Percentiles rank a stretch among this genome's conserved stretches.
Evolutionary conservation across 2,797 vertebrate genomes (phyloP).

Genomic region (Sandelia bainsii): DNA sequence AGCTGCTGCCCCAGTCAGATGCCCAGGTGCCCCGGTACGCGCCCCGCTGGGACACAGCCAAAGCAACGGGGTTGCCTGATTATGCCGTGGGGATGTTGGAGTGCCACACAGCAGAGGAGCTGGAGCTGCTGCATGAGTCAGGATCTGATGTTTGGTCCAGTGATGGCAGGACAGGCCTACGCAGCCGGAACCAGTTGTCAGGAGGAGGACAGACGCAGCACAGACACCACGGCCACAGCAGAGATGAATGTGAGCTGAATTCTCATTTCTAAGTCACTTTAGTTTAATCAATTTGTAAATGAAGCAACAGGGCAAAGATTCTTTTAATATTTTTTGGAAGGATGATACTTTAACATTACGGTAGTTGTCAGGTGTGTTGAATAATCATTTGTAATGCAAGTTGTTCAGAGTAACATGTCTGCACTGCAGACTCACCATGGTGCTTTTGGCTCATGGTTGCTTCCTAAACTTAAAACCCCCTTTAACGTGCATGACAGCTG

Average conservation of each 20-base stretch:
- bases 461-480: too few relatives aligned
- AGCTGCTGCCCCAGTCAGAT: constrained; percentile 89
- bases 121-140: constrained; percentile 83
- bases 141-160: constrained; percentile 80
- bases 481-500: too few relatives aligned
- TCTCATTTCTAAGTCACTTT: neutral
- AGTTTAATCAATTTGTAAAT: neutral
- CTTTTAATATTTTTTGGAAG: neutral
- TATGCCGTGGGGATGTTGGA: constrained; percentile 83
- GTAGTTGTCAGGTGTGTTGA: too few relatives aligned
- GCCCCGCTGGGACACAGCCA: constrained; percentile 87
- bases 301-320: neutral
- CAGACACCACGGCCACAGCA: constrained; percentile 78
- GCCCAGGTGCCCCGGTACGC: constrained; percentile 94
- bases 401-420: neutral
- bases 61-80: constrained; percentile 71
- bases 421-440: too few relatives aligned
- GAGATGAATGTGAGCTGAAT: constrained; percentile 90
- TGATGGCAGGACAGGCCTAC: constrained; percentile 76
- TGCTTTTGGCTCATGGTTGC: too few relatives aligned
- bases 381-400: too few relatives aligned
- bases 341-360: neutral
- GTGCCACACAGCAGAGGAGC: constrained; percentile 80
- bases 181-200: constrained; percentile 59
- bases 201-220: constrained; percentile 61